Evolutionary conservation across 2,797 vertebrate species (phyloP), one percentile per base, ranked within the genome.

Genomic region (Chanos chanos): DNA sequence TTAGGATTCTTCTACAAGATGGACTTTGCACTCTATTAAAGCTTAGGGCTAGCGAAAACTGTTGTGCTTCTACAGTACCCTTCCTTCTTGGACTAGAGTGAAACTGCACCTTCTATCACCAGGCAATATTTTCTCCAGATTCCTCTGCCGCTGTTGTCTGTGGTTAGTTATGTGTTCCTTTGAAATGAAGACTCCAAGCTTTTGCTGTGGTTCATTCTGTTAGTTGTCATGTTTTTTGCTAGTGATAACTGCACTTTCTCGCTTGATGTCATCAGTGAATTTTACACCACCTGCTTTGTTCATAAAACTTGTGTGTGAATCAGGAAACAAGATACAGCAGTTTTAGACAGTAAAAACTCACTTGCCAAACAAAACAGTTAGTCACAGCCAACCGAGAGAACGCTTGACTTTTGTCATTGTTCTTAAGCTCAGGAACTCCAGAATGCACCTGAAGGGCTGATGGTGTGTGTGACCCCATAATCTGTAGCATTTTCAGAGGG

Each of bases 11-110:
- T 80, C 77, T 77, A 73, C 76, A 39, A 53, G 53, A 73, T 64
- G 63, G 52, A 77, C 75, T 74, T 83, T 83, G 77, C 85, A 85
- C 83, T 83, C 62, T 72, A 71, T 70, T 68, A 78, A 81, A 3
- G 65, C 82, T 52, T 78, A 83, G 78, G 80, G 80, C 80, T 81
- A 79, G 68, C 79, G 66, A 37, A 76, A 77, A 48, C 28, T 60
- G 54, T 54, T 33, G 25, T 59, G 40, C 51, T 49, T 61, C 18
- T 62, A 33, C 27, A 30, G 27, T 22, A 12, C 70, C 50, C 74
- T 70, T 83, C 49, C 71, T 75, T 61, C 58, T 57, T 77, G 68
- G 68, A 76, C 44, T 34, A 47, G 3, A 22, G 24, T 18, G 7
- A 12, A 19, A 27, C 31, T n/a, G 33, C 47, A 70, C 16, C 36